Conservation (phyloP, 2,113 vertebrate genomes). For the Ochotona princeps region DNA sequence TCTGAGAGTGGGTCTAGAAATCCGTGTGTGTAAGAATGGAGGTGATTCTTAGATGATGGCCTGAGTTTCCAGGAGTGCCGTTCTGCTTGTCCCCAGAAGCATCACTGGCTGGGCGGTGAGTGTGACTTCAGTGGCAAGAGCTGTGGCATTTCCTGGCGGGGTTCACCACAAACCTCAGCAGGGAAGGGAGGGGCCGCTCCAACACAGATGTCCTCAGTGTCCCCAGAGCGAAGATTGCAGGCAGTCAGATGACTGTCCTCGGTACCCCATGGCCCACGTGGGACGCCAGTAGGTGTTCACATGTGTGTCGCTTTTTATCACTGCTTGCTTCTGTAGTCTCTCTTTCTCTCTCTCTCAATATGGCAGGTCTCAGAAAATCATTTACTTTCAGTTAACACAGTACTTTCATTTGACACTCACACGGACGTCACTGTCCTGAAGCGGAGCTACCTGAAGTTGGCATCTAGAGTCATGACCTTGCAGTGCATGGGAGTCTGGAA, state of each 20-base stretch:
- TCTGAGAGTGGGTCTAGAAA: neutral
- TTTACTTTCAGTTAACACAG: neutral
- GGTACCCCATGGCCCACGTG: fast-evolving
- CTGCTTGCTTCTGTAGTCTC: neutral
- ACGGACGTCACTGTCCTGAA: neutral
- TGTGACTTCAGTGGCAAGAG: fast-evolving
- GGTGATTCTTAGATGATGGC: neutral
- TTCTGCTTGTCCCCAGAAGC: neutral
- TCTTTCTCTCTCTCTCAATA: neutral
- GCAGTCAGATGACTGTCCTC: neutral
- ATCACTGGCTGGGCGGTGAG: neutral
- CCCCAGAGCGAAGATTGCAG: neutral
- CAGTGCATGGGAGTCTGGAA: neutral
- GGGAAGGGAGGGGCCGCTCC: neutral
- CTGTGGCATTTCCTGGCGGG: neutral
- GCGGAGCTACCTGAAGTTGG: neutral
- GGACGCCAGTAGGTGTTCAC: neutral
- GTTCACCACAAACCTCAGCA: neutral
- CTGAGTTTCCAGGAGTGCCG: neutral
- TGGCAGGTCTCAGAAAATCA: neutral
- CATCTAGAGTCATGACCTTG: neutral
- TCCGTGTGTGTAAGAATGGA: neutral
- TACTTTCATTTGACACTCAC: too few species aligned
- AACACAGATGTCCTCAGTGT: neutral
- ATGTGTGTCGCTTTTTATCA: neutral